These are phyloP conservation scores for Actinia equina DNA, from an alignment of 64 coral and sea anemone species.

Conservation along the genomic window DNA sequence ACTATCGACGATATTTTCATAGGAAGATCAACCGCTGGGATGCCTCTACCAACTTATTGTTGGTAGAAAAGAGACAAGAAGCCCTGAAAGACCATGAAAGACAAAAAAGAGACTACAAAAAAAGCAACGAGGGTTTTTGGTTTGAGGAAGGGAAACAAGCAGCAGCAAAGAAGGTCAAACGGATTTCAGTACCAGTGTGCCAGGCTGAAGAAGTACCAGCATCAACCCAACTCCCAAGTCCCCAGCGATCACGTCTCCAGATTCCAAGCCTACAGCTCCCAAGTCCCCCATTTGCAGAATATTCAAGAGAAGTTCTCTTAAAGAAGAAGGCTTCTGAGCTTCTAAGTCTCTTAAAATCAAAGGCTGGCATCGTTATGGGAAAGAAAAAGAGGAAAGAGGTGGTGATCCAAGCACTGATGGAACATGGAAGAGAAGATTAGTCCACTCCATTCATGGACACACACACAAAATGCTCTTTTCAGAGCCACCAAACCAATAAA, in stretches of 20 bases:
- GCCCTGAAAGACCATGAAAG: too few relatives aligned
- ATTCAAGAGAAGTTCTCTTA: neutral
- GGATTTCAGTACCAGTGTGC: neutral
- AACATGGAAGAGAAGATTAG: neutral
- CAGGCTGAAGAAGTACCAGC: too few relatives aligned
- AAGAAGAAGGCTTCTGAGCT: neutral
- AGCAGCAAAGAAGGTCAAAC: too few relatives aligned
- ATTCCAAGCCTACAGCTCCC: too few relatives aligned
- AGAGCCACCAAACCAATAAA: neutral
- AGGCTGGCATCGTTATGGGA: neutral
- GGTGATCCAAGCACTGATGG: neutral
- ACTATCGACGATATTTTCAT: slow-evolving; percentile 21
- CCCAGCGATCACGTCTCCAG: neutral
- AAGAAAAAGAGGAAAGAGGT: neutral
- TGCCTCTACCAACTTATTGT: too few relatives aligned
- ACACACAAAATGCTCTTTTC: neutral
- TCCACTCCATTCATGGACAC: neutral
- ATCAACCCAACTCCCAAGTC: too few relatives aligned
- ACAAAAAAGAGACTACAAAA: too few relatives aligned
- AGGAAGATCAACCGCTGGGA: too few relatives aligned
- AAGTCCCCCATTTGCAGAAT: too few relatives aligned
- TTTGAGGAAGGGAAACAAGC: too few relatives aligned
- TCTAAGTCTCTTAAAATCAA: neutral
- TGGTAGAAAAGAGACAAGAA: too few relatives aligned
- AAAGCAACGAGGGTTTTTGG: too few relatives aligned